A percentile compares a stretch with the other conserved stretches of the same genome.
These are phyloP conservation scores for Diplodus puntazzo DNA, from an alignment of 2,797 vertebrate species.

Conservation along the genomic window DNA sequence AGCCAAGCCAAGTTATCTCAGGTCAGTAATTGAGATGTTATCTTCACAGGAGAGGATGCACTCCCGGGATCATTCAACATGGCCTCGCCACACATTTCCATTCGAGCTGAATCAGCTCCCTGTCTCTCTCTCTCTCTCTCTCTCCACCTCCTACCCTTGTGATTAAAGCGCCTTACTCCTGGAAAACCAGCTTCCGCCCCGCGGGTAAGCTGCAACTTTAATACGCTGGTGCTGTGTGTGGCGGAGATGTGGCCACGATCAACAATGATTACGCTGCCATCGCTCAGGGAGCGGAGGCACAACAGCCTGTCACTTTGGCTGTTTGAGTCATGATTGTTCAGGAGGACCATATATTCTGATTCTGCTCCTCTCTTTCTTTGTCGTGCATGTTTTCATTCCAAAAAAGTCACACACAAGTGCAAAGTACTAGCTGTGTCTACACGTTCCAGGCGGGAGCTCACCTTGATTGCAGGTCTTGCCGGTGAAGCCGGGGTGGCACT, in stretches of 20 bases:
- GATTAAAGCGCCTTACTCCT: constrained; percentile 59
- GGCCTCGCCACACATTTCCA: constrained; percentile 60
- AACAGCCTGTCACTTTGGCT: constrained; percentile 33
- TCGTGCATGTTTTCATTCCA: constrained; percentile 23
- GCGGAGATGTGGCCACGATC: constrained; percentile 47
- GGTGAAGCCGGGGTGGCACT: constrained; percentile 93
- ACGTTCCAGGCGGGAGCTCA: constrained; percentile 74
- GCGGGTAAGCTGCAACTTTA: constrained; percentile 44
- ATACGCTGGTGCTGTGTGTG: constrained; percentile 12
- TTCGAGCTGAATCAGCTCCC: constrained; percentile 72
- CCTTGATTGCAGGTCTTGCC: constrained; percentile 99
- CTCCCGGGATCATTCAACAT: constrained; percentile 70
- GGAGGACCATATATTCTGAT: constrained; percentile 7
- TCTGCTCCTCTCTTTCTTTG: not conserved
- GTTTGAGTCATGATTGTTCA: constrained; percentile 24
- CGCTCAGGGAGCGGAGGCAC: constrained; percentile 19
- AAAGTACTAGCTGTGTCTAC: constrained; percentile 25
- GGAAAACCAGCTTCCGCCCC: constrained; percentile 47
- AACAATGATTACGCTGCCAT: constrained; percentile 52
- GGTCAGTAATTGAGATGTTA: constrained; percentile 84
- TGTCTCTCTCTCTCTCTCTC: constrained; percentile 1
- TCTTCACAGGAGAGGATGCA: constrained; percentile 69
- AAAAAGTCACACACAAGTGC: constrained; percentile 9
- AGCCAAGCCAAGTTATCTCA: constrained; percentile 66
- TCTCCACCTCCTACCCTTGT: constrained; percentile 28